Evolutionary conservation across 2,797 vertebrate genomes (phyloP).

Genomic region (Neostethus bicornis): DNA sequence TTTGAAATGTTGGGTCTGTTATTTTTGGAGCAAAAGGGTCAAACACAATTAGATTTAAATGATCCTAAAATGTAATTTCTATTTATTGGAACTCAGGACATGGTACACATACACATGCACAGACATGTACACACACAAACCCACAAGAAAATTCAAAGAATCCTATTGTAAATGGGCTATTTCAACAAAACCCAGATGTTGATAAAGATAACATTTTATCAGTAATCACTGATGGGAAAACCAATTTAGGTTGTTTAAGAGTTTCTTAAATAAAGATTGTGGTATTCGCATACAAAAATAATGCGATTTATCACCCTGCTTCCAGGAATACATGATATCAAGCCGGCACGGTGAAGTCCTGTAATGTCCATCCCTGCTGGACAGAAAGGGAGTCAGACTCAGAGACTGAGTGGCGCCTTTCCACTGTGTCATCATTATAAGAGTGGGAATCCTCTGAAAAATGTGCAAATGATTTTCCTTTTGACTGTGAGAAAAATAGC

Average conservation of each 20-base stretch:
- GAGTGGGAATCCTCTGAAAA: constrained; percentile 71
- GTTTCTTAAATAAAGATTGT: constrained; percentile 27
- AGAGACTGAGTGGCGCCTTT: constrained; percentile 71
- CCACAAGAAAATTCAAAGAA: constrained; percentile 52
- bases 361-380: constrained; percentile 60
- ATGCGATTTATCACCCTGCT: constrained; percentile 48
- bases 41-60: constrained; percentile 29
- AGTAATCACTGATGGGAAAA: constrained; percentile 12
- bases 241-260: constrained; percentile 18
- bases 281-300: constrained; percentile 43
- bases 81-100: constrained; percentile 52
- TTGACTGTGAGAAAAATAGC: constrained; percentile 15
- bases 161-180: constrained; percentile 32
- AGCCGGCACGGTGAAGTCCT: constrained; percentile 34
- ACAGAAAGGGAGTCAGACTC: constrained; percentile 53
- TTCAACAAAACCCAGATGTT: constrained; percentile 40
- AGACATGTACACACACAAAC: not conserved
- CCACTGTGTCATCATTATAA: constrained; percentile 64
- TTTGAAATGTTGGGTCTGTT: not conserved
- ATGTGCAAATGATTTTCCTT: constrained; percentile 18
- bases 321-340: constrained; percentile 69
- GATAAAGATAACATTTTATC: constrained; percentile 26
- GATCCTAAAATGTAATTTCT: constrained; percentile 28
- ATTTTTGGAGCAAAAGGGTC: constrained; percentile 4
- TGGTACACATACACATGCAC: not conserved